Percentiles rank a stretch among this genome's conserved stretches.
These are phyloP conservation scores for Epizoanthus rinbou DNA, from an alignment of 92 coral and sea anemone genomes.

Conservation along the genomic window DNA sequence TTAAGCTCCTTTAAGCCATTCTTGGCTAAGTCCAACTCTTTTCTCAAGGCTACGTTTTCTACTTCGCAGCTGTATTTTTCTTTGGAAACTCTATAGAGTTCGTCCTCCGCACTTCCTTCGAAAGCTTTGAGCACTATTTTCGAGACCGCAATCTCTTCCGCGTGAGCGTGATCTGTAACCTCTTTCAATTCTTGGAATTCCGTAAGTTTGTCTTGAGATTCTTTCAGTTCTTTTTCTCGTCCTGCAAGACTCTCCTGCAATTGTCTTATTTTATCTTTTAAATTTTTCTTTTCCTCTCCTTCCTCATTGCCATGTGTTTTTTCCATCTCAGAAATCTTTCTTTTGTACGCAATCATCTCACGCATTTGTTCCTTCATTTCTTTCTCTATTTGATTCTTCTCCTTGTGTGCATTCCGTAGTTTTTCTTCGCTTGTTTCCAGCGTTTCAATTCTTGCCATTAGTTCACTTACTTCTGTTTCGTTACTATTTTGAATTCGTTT, in stretches of 20 bases:
- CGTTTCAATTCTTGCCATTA: slow-evolving; percentile 49
- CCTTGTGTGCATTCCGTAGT: slow-evolving; percentile 20
- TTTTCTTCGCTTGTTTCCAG: slow-evolving; percentile 46
- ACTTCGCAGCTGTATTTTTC: slow-evolving; percentile 71
- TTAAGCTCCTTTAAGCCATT: slow-evolving; percentile 63
- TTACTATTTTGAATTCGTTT: slow-evolving; percentile 49
- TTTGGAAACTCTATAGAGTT: slow-evolving; percentile 52
- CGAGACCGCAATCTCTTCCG: slow-evolving; percentile 30
- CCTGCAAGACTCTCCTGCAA: slow-evolving; percentile 58
- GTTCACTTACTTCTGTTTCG: slow-evolving; percentile 30
- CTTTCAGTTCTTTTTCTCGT: slow-evolving; percentile 51
- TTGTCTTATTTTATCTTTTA: slow-evolving; percentile 51
- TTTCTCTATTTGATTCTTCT: slow-evolving; percentile 48
- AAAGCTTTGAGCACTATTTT: slow-evolving; percentile 34
- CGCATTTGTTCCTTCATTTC: slow-evolving; percentile 54
- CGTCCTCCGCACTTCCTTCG: slow-evolving; percentile 42
- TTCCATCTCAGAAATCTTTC: slow-evolving; percentile 64
- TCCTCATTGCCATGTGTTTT: slow-evolving; percentile 52
- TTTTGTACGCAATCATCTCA: slow-evolving; percentile 53
- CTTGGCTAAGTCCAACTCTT: slow-evolving; percentile 56
- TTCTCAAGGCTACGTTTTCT: slow-evolving; percentile 63
- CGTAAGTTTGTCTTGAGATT: slow-evolving; percentile 48
- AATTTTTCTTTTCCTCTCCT: slow-evolving; percentile 50
- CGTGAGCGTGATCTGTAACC: slow-evolving; percentile 17
- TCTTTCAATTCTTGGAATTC: slow-evolving; percentile 64